Base-by-base conservation (phyloP, 2,888 invertebrate species). In the Eupithecia subfuscata region DNA sequence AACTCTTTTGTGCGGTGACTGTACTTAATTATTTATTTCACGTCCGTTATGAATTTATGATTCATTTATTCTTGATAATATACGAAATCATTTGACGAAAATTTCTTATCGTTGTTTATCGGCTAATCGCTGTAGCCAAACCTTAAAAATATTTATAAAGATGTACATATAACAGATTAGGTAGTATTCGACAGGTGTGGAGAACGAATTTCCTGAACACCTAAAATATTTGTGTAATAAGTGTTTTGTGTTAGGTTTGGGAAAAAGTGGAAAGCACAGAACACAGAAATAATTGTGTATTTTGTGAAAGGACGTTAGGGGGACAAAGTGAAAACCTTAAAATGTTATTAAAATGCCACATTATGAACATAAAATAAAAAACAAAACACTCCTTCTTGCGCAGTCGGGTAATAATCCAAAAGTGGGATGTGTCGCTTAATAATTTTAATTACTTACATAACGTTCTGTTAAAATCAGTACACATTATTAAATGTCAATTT, bases 81-180 rank as follows among this genome's bases (percentile, higher is more conserved):
- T 18, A 68, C 25, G 25, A 43, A 22, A 25, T 25, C 11, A 40
- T 45, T 7, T 22, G 2, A 25, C 68, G 68, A 45, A 68, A 16
- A 12, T n/a, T 30, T 68, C 43, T 68, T 68, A 68, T 68, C 68
- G 43, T 14, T 43, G 5, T 40, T 68, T 43, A 68, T 43, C 68
- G 7, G 40, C 43, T 68, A 68, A 45, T 68, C 68, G 25, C 6
- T 43, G 8, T 40, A 25, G 14, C 68, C 68, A 45, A 68, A 14
- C 68, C 68, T 25, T 8, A 67, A 67, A 11, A 68, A 8, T 22
- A 40, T 37, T 22, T 68, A 45, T 68, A 68, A 25, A 68, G 0
- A 14, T 25, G 14, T 68, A 14, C 25, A 22, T 43, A 6, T n/a
- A n/a, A 4, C 22, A 14, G 68, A 68, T 25, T 22, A 45, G 18